phyloP scores from a whole-genome alignment of 2,797 vertebrate genomes.

The Amazona finschi region DNA sequence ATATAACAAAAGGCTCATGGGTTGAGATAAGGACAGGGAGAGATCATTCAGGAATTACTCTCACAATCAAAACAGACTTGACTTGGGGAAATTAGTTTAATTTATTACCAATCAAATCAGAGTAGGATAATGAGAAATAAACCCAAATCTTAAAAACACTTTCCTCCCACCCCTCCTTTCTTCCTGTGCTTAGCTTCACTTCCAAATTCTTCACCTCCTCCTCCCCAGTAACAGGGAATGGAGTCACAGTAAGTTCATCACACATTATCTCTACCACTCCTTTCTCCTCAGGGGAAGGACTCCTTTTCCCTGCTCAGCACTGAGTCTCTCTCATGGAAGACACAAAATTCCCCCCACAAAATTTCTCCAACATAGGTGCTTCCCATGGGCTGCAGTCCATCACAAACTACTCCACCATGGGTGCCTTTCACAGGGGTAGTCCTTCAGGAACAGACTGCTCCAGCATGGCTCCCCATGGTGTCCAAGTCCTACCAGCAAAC shows the following conservation, averaged over 20 bases:
- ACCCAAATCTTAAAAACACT: rapidly evolving
- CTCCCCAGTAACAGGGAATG: background rate
- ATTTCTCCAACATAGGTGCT: background rate
- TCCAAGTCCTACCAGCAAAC: background rate
- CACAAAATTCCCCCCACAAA: background rate
- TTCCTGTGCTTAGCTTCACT: background rate
- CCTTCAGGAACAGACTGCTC: background rate
- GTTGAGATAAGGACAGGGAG: background rate
- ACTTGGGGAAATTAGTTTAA: background rate
- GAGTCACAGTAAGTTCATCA: background rate
- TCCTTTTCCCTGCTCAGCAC: background rate
- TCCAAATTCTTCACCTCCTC: background rate
- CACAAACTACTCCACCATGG: background rate
- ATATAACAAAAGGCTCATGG: rapidly evolving
- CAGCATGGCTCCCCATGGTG: background rate
- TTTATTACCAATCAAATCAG: background rate
- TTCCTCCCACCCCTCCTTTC: background rate
- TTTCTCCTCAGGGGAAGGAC: background rate
- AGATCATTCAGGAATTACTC: background rate
- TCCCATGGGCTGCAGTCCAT: background rate
- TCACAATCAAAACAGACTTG: background rate
- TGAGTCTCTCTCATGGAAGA: background rate
- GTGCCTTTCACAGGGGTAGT: background rate
- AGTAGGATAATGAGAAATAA: rapidly evolving
- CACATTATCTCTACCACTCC: background rate